Evolutionary conservation across 1,140 invertebrate species (phyloP), one percentile per base, ranked within the genome.

Genomic region (Bombus soroeensis): DNA sequence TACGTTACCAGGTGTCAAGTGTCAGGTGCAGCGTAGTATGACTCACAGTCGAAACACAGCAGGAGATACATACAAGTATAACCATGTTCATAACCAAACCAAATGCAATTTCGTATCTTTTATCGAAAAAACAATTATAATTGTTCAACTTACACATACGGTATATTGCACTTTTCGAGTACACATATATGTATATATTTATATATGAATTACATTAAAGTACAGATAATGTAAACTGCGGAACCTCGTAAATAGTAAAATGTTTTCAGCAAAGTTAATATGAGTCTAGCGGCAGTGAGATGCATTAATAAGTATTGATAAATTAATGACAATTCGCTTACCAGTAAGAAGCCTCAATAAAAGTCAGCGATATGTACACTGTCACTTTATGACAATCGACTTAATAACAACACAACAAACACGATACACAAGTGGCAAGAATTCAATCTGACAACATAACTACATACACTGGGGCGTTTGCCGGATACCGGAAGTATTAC

Each of bases 391-490:
- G 68, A 73, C 53, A 64, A 73, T 73, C 37, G 57, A 71, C 59
- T 81, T 64, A n/a, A 73, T 53, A 73, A 85, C 32, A 73, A 86
- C 86, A 37, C 84, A 41, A 76, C 39, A 66, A 81, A 32, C 64
- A 80, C 77, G 78, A 80, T 57, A 41, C 72, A 62, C 81, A 57
- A 75, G 41, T 74, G 41, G 9, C 41, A 32, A 71, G 78, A 71
- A 22, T 41, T 83, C 64, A 47, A 53, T 64, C 43, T 80, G 79
- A 82, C 82, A 84, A 75, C 73, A 85, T 66, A 77, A 73, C 77
- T 78, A 79, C 73, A 73, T 75, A 82, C 64, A 86, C 79, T 88
- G 77, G 93, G 93, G 93, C 93, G 93, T 94, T 93, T 93, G 92
- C 93, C 93, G 93, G 92, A 93, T 93, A 76, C 91, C 85, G 87